These are phyloP conservation scores for Zonotrichia leucophrys DNA, from an alignment of 2,113 vertebrate species.

Conservation along the genomic window DNA sequence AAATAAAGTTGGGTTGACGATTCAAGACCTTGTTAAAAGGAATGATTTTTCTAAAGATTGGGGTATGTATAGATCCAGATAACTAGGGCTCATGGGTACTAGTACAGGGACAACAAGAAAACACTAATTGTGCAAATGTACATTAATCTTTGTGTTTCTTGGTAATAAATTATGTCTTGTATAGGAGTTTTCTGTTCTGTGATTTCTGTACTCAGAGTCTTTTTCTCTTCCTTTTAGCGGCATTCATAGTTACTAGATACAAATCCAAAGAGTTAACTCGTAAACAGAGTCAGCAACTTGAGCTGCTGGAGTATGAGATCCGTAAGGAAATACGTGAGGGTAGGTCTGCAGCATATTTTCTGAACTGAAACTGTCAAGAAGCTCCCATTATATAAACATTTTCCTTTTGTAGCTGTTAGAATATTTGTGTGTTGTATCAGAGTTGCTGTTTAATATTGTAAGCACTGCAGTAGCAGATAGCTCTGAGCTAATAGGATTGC, in stretches of 20 bases:
- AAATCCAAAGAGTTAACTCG: constrained; percentile 82
- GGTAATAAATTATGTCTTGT: not conserved
- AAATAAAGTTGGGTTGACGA: not conserved
- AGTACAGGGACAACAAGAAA: not conserved
- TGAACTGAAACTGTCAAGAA: constrained; percentile 3
- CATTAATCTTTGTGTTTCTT: not conserved
- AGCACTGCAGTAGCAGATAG: not conserved
- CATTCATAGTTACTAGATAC: constrained; percentile 75
- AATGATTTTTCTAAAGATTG: not conserved
- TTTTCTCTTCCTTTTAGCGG: constrained; percentile 63
- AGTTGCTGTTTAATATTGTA: not conserved
- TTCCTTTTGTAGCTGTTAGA: not conserved
- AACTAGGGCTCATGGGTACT: not conserved
- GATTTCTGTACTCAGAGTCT: not conserved
- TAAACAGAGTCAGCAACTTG: constrained; percentile 83
- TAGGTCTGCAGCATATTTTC: constrained; percentile 59
- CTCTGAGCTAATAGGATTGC: not conserved
- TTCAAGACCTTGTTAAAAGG: not conserved
- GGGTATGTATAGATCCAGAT: not conserved
- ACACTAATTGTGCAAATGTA: not conserved
- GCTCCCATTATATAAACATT: not conserved
- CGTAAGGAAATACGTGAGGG: constrained; percentile 93
- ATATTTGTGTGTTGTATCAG: not conserved
- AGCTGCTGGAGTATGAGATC: constrained; percentile 86
- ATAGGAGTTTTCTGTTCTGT: not conserved